phyloP scores from a whole-genome alignment of 1,140 invertebrate genomes.

The Sminthurides bifidus region DNA sequence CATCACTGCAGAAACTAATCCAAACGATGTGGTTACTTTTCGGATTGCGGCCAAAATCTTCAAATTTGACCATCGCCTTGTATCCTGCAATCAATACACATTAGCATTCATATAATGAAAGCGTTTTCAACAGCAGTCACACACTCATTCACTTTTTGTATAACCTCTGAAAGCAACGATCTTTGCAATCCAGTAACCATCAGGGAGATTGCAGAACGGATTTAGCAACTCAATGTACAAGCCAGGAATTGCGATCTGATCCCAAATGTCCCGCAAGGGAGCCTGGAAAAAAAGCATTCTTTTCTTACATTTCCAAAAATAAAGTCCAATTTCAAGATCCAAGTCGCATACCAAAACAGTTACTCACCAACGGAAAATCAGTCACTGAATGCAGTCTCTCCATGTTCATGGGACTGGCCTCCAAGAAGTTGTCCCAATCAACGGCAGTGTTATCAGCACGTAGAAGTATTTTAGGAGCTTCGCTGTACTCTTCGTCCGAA shows the following conservation, averaged over 20 bases:
- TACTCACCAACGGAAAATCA: too few species aligned
- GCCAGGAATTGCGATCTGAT: constrained; percentile 1
- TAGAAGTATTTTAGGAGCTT: too few species aligned
- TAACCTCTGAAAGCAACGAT: constrained; percentile 16
- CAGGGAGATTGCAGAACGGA: not conserved
- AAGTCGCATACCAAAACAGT: too few species aligned
- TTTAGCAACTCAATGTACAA: constrained; percentile 5
- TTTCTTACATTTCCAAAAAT: too few species aligned
- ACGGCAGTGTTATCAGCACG: too few species aligned
- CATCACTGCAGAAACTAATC: constrained; percentile 18
- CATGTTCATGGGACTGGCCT: too few species aligned
- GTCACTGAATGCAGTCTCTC: too few species aligned
- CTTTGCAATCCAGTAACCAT: constrained; percentile 16
- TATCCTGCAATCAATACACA: constrained; percentile 1
- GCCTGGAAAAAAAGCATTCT: constrained; percentile 8
- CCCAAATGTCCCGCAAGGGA: constrained; percentile 10
- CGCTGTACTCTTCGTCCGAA: too few species aligned
- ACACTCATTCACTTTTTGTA: not conserved
- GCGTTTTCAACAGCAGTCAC: not conserved
- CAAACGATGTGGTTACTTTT: not conserved
- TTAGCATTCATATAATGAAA: not conserved
- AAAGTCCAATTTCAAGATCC: too few species aligned
- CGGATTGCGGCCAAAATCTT: constrained; percentile 2
- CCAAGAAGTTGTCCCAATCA: too few species aligned
- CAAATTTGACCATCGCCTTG: constrained; percentile 11